Percentiles rank a stretch among this genome's conserved stretches.
phyloP scores from a whole-genome alignment of 2,113 vertebrate genomes.

The Campylomormyrus tamandua region DNA sequence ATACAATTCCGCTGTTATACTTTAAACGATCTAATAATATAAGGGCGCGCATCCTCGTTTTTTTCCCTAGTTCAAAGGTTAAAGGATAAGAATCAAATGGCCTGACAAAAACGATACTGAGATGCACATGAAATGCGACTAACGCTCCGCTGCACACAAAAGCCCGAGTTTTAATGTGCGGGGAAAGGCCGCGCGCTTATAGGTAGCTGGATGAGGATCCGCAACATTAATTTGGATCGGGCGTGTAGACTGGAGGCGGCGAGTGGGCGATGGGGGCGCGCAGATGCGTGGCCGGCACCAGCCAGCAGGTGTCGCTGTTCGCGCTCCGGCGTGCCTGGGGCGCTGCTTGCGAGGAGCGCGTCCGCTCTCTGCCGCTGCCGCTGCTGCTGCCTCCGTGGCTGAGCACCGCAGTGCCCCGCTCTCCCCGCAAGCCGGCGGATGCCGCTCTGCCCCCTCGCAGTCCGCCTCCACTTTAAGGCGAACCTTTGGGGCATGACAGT shows the following conservation, averaged over 20 bases:
- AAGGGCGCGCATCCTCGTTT: background rate
- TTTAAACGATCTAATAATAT: background rate
- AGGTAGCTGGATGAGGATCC: background rate
- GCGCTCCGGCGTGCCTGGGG: background rate
- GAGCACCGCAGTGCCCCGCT: constrained; percentile 33
- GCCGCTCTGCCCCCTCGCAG: constrained; percentile 19
- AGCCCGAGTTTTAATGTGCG: background rate
- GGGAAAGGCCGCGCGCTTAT: background rate
- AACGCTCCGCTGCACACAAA: background rate
- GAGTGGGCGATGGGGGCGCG: background rate
- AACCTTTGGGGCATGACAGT: constrained; percentile 33
- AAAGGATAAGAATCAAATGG: background rate
- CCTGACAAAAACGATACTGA: background rate
- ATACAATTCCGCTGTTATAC: background rate
- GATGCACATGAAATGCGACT: background rate
- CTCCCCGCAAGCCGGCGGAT: constrained; percentile 32
- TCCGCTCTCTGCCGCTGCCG: constrained; percentile 11
- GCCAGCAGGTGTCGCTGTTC: constrained; percentile 20
- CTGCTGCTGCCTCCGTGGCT: constrained; percentile 19
- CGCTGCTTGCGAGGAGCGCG: constrained; percentile 24
- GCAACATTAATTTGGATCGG: background rate
- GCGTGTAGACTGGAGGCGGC: too few species aligned
- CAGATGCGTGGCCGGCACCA: background rate
- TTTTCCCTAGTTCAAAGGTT: background rate
- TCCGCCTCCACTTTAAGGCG: constrained; percentile 24